Conservation (phyloP, 2,888 invertebrate genomes). For the Lasiommata megera region DNA sequence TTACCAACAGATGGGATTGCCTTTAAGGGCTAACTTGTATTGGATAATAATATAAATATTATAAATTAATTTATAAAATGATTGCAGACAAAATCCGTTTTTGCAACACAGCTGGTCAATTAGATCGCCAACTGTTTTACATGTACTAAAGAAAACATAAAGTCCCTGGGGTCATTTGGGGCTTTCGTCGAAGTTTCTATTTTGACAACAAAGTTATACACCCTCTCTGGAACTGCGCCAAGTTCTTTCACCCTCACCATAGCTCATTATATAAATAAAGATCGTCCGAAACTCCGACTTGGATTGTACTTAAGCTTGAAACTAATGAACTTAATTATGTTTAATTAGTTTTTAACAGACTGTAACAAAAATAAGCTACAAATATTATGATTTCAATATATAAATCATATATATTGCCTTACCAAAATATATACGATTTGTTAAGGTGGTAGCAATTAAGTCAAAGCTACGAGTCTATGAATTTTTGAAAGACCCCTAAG, state of each 20-base stretch:
- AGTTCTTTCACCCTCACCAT: constrained; percentile 2
- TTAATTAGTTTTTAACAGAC: background rate
- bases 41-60: too few species aligned
- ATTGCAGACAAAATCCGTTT: too few species aligned
- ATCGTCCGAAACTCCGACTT: constrained; percentile 4
- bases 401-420: too few species aligned
- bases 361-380: background rate
- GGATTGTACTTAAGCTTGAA: constrained; percentile 1
- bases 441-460: too few species aligned
- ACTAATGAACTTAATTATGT: constrained; percentile 3
- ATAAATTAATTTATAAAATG: too few species aligned
- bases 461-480: too few species aligned
- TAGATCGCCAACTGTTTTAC: background rate
- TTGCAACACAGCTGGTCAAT: too few species aligned
- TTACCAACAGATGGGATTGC: too few species aligned
- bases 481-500: too few species aligned
- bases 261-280: constrained; percentile 9
- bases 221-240: constrained; percentile 1
- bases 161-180: background rate
- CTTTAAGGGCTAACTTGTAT: too few species aligned
- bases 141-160: background rate
- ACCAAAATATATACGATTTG: too few species aligned
- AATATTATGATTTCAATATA: too few species aligned
- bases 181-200: constrained; percentile 2
- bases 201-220: constrained; percentile 5